Evolutionary conservation across 1,140 invertebrate genomes (phyloP).

Genomic region (Drosophila nasuta): DNA sequence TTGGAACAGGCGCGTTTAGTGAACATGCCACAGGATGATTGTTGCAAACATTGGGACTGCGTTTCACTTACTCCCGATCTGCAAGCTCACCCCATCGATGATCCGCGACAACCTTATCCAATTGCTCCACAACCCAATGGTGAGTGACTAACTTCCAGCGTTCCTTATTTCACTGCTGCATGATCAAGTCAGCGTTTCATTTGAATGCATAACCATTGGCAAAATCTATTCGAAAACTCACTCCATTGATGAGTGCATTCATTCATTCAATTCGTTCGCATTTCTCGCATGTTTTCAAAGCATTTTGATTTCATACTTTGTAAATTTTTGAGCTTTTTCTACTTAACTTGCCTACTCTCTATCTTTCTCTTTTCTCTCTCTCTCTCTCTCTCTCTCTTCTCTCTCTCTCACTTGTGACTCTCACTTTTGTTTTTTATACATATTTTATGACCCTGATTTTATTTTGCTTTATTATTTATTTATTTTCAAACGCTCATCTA

Average conservation of each 20-base stretch:
- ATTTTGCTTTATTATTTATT: constrained; percentile 51
- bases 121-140: constrained; percentile 40
- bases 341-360: constrained; percentile 30
- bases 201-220: constrained; percentile 26
- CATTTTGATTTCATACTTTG: constrained; percentile 35
- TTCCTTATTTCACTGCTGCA: constrained; percentile 27
- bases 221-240: constrained; percentile 13
- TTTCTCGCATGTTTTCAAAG: constrained; percentile 32
- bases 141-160: constrained; percentile 37
- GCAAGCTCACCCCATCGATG: constrained; percentile 13
- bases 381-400: constrained; percentile 32
- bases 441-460: constrained; percentile 59
- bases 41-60: constrained; percentile 91
- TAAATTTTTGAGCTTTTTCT: constrained; percentile 46
- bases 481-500: constrained; percentile 64
- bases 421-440: constrained; percentile 35
- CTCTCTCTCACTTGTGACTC: constrained; percentile 12
- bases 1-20: constrained; percentile 87
- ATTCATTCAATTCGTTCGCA: constrained; percentile 22
- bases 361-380: neutral
- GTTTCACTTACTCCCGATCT: constrained; percentile 21
- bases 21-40: constrained; percentile 91
- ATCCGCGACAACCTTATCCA: neutral
- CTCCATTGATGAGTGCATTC: constrained; percentile 26
- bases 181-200: constrained; percentile 15